Percentiles rank a stretch among this genome's conserved stretches.
Evolutionary conservation across 2,888 invertebrate genomes (phyloP).

Genomic region (Agrochola lychnidis): DNA sequence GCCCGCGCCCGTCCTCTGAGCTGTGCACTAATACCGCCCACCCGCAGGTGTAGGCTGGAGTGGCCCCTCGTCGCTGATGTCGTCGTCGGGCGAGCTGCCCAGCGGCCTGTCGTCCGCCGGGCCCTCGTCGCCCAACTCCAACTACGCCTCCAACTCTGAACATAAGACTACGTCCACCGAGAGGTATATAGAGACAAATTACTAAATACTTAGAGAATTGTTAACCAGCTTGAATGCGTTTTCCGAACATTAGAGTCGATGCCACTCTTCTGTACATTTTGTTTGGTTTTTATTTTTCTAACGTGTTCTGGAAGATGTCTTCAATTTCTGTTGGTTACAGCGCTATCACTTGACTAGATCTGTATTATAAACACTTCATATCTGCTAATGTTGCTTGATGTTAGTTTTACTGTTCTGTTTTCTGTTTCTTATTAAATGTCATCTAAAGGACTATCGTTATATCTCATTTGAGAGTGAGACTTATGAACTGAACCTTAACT

Average conservation of each 20-base stretch:
- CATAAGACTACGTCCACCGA: slow-evolving; percentile 79
- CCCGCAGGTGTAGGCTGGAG: slow-evolving; percentile 93
- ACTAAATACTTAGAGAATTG: slow-evolving; percentile 37
- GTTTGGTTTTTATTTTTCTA: slow-evolving; percentile 41
- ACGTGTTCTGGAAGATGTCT: slow-evolving; percentile 59
- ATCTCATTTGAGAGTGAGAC: slow-evolving; percentile 37
- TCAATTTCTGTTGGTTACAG: slow-evolving; percentile 52
- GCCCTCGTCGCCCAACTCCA: slow-evolving; percentile 95
- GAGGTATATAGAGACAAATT: slow-evolving; percentile 74
- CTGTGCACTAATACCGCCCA: neutral
- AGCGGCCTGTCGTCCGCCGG: slow-evolving; percentile 93
- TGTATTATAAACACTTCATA: slow-evolving; percentile 66
- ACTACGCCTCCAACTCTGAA: slow-evolving; percentile 84
- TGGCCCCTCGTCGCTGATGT: slow-evolving; percentile 95
- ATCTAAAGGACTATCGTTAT: slow-evolving; percentile 34
- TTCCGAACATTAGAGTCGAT: slow-evolving; percentile 57
- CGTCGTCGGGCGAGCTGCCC: slow-evolving; percentile 89
- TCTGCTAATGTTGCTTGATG: slow-evolving; percentile 71
- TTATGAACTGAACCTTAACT: slow-evolving; percentile 38
- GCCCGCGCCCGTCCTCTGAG: neutral
- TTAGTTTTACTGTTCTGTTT: slow-evolving; percentile 64
- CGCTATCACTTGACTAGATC: slow-evolving; percentile 60
- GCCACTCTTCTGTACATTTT: slow-evolving; percentile 46
- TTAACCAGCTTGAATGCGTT: slow-evolving; percentile 66
- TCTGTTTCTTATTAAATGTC: slow-evolving; percentile 52